phyloP scores from a whole-genome alignment of 2,888 invertebrate genomes.

The Athrips mouffetella region DNA sequence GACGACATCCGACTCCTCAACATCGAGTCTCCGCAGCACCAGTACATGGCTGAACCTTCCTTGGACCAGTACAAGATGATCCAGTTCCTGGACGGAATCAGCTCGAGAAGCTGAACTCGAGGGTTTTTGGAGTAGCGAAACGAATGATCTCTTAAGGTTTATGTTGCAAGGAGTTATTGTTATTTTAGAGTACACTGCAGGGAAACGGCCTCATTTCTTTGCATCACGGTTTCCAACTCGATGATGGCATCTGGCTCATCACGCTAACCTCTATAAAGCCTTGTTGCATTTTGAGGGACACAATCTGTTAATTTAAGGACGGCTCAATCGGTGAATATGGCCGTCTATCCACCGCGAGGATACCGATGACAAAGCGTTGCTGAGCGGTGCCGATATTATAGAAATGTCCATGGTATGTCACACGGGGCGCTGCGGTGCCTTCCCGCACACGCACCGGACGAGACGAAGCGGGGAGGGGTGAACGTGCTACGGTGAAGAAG shows the following conservation, averaged over 20 bases:
- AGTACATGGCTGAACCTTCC: background rate
- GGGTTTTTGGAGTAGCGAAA: background rate
- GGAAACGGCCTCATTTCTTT: too few relatives aligned
- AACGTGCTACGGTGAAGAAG: too few relatives aligned
- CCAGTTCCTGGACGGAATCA: slow-evolving; percentile 20
- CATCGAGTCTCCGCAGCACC: background rate
- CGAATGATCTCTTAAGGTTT: background rate
- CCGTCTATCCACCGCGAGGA: too few relatives aligned
- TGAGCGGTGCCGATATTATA: background rate
- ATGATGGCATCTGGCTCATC: too few relatives aligned
- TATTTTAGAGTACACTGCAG: background rate
- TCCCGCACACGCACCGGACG: background rate
- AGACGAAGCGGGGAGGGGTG: too few relatives aligned
- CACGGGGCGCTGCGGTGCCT: background rate
- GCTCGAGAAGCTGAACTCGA: slow-evolving; percentile 23
- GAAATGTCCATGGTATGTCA: slow-evolving; percentile 9
- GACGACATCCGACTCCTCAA: background rate
- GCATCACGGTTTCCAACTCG: too few relatives aligned
- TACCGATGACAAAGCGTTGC: background rate
- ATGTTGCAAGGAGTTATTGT: background rate
- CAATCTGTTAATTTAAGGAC: too few relatives aligned
- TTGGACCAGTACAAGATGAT: slow-evolving; percentile 8
- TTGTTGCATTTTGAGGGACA: too few relatives aligned
- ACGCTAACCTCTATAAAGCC: too few relatives aligned
- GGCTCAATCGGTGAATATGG: too few relatives aligned